Conservation (phyloP, 2,797 vertebrate genomes). For the Pangasius macronema region DNA sequence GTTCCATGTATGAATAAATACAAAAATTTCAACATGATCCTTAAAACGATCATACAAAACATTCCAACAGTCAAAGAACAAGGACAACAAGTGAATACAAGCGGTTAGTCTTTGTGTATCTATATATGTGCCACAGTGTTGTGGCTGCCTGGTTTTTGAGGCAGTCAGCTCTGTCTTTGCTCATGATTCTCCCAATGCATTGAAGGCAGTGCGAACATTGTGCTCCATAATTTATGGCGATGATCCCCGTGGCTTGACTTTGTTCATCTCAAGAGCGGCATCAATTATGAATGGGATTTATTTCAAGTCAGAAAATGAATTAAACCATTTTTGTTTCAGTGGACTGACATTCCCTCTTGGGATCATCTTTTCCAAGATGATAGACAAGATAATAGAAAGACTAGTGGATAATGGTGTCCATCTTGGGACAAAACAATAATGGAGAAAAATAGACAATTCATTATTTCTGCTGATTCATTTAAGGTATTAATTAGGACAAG, state of each 20-base stretch:
- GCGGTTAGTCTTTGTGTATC: slow-evolving; percentile 15
- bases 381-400: slow-evolving; percentile 13
- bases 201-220: slow-evolving; percentile 18
- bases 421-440: slow-evolving; percentile 22
- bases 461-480: slow-evolving; percentile 35
- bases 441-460: slow-evolving; percentile 36
- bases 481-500: slow-evolving; percentile 2
- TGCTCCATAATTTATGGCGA: slow-evolving; percentile 50
- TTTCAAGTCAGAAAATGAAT: slow-evolving; percentile 52
- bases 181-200: slow-evolving; percentile 29
- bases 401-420: slow-evolving; percentile 29
- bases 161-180: slow-evolving; percentile 16
- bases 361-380: slow-evolving; percentile 28
- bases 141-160: background rate
- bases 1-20: background rate
- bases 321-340: slow-evolving; percentile 41
- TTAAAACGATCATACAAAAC: background rate
- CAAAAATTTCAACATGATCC: background rate
- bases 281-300: slow-evolving; percentile 58
- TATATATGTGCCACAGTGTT: slow-evolving; percentile 5
- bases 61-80: background rate
- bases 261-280: slow-evolving; percentile 49
- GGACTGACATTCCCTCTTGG: background rate
- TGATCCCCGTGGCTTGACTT: slow-evolving; percentile 46
- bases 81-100: background rate